Conservation (phyloP, 2,797 vertebrate genomes). For the Lindbergichthys nudifrons region DNA sequence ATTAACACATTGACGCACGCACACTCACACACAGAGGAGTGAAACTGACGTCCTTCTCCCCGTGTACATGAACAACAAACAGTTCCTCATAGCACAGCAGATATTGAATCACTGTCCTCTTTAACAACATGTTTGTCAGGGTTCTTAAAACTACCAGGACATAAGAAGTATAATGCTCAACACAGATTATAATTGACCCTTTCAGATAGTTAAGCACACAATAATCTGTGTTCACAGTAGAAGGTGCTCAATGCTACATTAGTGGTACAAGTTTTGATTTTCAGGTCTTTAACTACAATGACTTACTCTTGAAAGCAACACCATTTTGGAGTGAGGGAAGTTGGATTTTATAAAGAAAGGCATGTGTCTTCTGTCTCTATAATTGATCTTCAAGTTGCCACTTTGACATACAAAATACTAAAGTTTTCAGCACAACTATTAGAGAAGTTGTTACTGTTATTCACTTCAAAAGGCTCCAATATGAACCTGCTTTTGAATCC, state of each 20-base stretch:
- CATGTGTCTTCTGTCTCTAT: neutral
- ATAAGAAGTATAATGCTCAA: neutral
- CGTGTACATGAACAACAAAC: slow-evolving; percentile 42
- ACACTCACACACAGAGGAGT: slow-evolving; percentile 16
- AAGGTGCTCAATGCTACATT: neutral
- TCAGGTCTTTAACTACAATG: neutral
- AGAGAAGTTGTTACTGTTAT: neutral
- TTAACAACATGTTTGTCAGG: slow-evolving; percentile 5
- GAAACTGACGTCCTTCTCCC: slow-evolving; percentile 37
- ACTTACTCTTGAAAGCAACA: neutral
- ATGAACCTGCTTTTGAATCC: slow-evolving; percentile 5
- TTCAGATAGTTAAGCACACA: neutral
- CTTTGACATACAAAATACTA: neutral
- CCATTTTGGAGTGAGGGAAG: neutral
- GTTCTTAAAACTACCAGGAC: neutral
- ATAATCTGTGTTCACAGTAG: neutral
- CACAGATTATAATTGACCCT: neutral
- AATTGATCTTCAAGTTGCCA: neutral
- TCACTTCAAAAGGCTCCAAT: neutral
- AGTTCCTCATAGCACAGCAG: slow-evolving; percentile 24
- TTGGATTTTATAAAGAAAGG: neutral
- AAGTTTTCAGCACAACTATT: neutral
- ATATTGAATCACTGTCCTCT: slow-evolving; percentile 25
- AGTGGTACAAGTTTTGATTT: slow-evolving; percentile 7
- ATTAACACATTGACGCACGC: slow-evolving; percentile 55